Conservation (phyloP, 1,140 invertebrate species). For the Portunus trituberculatus region DNA sequence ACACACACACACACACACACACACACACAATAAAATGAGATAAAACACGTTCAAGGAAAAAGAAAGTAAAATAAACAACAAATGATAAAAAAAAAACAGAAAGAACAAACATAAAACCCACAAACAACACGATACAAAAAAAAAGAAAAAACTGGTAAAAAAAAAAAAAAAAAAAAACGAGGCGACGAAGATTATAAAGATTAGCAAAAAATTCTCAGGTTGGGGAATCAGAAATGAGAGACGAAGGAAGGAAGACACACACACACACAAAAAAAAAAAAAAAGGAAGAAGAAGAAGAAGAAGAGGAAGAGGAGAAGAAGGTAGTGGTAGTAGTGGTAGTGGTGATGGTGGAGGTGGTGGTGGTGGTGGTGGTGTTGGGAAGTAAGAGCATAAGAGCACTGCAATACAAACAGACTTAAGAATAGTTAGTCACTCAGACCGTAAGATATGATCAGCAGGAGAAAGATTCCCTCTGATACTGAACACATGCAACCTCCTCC, state of each 20-base stretch:
- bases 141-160: background rate
- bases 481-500: constrained; percentile 33
- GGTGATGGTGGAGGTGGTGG: background rate
- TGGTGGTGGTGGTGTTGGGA: background rate
- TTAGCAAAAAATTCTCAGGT: background rate
- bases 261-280: background rate
- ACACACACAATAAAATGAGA: too few relatives aligned
- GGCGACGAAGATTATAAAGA: background rate
- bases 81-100: background rate
- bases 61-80: background rate
- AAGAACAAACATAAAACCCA: background rate
- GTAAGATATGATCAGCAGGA: constrained; percentile 6
- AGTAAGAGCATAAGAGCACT: background rate
- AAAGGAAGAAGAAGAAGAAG: background rate
- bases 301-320: background rate
- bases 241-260: background rate
- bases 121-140: too few relatives aligned
- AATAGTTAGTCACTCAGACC: background rate
- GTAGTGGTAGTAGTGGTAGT: background rate
- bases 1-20: too few relatives aligned
- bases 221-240: background rate
- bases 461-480: background rate
- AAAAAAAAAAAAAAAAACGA: background rate
- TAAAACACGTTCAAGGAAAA: background rate
- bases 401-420: constrained; percentile 46